These are phyloP conservation scores for Microcebus ravelobensis DNA, from an alignment of 2,113 vertebrate genomes.

Conservation along the genomic window DNA sequence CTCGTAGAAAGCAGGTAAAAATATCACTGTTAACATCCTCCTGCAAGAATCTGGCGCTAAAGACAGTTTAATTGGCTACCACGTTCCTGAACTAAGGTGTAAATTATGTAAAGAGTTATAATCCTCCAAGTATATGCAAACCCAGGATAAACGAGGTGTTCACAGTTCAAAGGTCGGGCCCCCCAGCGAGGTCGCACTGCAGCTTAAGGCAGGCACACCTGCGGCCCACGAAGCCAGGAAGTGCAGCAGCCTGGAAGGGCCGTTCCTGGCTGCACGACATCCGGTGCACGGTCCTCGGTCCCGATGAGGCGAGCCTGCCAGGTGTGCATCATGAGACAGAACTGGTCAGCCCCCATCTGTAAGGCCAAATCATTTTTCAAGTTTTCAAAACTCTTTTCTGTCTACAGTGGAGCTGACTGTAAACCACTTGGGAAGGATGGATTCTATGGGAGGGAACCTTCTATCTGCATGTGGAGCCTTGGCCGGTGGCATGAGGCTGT, in stretches of 20 bases:
- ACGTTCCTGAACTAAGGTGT: constrained; percentile 3
- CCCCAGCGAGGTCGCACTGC: background rate
- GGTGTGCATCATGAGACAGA: background rate
- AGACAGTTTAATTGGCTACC: constrained; percentile 47
- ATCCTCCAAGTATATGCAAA: background rate
- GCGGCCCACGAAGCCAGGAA: fast-evolving
- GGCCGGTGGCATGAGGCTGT: background rate
- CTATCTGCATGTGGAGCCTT: too few relatives aligned
- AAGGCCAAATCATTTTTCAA: background rate
- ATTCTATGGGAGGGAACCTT: background rate
- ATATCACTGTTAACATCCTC: constrained; percentile 27
- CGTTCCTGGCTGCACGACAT: fast-evolving
- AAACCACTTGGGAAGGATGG: background rate
- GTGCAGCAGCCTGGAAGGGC: fast-evolving
- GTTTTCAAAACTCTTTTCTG: background rate
- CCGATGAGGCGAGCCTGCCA: fast-evolving
- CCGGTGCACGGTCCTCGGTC: fast-evolving
- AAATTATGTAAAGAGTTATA: constrained; percentile 38
- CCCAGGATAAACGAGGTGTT: background rate
- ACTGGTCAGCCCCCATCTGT: background rate
- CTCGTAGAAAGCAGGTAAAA: background rate
- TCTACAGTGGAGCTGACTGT: background rate
- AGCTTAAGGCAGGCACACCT: background rate
- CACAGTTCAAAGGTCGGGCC: background rate
- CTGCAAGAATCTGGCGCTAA: background rate